Base-by-base conservation (phyloP, 92 coral and sea anemone species). In the Galaxea fascicularis region DNA sequence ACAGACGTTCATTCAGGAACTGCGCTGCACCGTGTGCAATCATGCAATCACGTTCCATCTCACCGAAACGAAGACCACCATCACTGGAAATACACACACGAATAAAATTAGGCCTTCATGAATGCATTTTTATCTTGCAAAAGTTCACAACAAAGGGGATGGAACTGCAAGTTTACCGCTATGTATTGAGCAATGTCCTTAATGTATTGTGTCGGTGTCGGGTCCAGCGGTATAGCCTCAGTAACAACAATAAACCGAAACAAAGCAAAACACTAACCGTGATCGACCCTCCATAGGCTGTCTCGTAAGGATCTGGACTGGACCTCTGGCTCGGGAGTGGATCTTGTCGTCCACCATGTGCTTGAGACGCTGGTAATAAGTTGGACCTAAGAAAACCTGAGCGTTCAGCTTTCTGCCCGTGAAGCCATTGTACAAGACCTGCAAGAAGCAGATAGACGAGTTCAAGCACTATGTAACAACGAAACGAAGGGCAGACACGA, bases 301-400 rank as follows among this genome's bases (percentile, higher is more conserved):
- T 82, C 99, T 87, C 18, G 99, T 96, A 26, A 96, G 95, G 59
- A 92, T 93, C 87, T 96, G 98, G 65, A 96, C 84, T 10, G 99
- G 99, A 29, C 99, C 99, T 58, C 99, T 87, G 24, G 99, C 99
- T 9, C 99, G 90, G 27, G 99, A 96, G 83, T 96, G 99, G 81
- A 96, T 96, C 93, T 96, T 96, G 74, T 96, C 99, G 75, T 96
- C 99, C 73, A 96, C 99, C 99, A 96, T 96, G 87, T 96, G 99
- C 75, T 96, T 96, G 10, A 96, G 89, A 68, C 99, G 94, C 80
- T 96, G 99, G 88, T 96, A 96, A 69, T 96, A 96, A 0, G 99
- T 96, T 16, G 99, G 99, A 24, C 99, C 99, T 80, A 96, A 78
- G 83, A 96, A 96, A 30, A 96, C 99, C 82, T 96, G 99, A 21